Percentiles rank a stretch among this genome's conserved stretches.
Conservation (phyloP, 2,113 vertebrate species). For the Cyprinodon tularosa region DNA sequence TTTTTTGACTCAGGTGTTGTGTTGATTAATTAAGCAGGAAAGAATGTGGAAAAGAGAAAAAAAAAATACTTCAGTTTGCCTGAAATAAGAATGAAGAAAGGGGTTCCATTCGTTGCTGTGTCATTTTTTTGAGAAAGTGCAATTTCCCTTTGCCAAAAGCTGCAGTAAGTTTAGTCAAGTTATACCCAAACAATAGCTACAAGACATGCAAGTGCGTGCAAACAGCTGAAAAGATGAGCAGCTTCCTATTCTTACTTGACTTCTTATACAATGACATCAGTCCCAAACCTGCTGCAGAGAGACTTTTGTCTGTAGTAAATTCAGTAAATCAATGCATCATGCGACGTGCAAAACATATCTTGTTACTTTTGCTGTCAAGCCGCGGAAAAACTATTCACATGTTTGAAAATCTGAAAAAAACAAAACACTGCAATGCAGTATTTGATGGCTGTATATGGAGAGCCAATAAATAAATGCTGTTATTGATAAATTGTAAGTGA, state of each 20-base stretch:
- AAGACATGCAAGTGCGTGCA: not conserved
- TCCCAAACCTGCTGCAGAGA: not conserved
- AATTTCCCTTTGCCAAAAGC: not conserved
- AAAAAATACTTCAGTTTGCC: not conserved
- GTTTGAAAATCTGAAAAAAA: not conserved
- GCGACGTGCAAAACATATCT: not conserved
- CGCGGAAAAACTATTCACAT: not conserved
- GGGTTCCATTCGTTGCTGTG: too few relatives aligned
- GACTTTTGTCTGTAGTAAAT: not conserved
- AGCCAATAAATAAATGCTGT: too few relatives aligned
- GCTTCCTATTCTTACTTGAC: not conserved
- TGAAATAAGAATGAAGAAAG: not conserved
- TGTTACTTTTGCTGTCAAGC: not conserved
- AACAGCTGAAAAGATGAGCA: too few relatives aligned
- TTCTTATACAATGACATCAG: not conserved
- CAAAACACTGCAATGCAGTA: not conserved
- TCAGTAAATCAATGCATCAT: not conserved
- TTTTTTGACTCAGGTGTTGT: too few relatives aligned
- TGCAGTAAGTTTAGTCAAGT: not conserved
- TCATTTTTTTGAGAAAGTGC: not conserved
- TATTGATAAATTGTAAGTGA: too few relatives aligned
- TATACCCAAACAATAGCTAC: not conserved
- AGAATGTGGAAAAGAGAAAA: too few relatives aligned
- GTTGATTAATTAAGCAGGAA: too few relatives aligned
- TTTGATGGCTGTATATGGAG: not conserved